These are phyloP conservation scores for Brachypteracias leptosomus DNA, from an alignment of 2,113 vertebrate species.

Conservation along the genomic window DNA sequence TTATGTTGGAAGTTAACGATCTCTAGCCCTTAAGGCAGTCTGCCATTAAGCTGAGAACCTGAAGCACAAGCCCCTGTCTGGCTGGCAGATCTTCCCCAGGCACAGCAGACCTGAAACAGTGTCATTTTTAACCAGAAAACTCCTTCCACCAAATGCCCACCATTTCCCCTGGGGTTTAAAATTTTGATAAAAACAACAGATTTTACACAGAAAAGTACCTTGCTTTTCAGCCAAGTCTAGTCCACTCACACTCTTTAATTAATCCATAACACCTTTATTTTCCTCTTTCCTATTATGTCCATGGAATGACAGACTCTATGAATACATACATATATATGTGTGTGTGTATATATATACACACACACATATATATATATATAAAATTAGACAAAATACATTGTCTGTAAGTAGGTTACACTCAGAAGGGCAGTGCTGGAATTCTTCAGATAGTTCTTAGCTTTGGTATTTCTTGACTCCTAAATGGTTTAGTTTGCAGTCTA, in stretches of 20 bases:
- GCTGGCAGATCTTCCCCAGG: neutral
- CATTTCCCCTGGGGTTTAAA: neutral
- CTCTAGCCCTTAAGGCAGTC: neutral
- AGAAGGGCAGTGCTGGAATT: conserved; percentile 4
- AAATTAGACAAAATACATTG: conserved; percentile 17
- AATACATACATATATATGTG: neutral
- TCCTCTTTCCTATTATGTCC: neutral
- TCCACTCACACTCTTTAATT: neutral
- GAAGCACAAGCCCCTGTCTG: neutral
- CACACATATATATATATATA: fast-evolving
- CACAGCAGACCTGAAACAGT: neutral
- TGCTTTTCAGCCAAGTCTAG: neutral
- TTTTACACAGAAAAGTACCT: neutral
- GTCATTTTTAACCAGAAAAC: neutral
- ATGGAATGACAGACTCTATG: neutral
- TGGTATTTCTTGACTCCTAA: conserved; percentile 19
- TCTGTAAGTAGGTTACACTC: conserved; percentile 11
- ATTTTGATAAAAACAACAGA: neutral
- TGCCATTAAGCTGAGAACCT: neutral
- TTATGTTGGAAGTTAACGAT: conserved; percentile 27
- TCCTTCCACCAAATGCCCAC: neutral
- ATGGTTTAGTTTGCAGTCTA: conserved; percentile 13
- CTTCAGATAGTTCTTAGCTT: conserved; percentile 11
- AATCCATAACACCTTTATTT: neutral
- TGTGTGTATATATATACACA: neutral